Evolutionary conservation across 1,140 invertebrate genomes (phyloP), one percentile per base, ranked within the genome.

Genomic region (Sinonovacula constricta): DNA sequence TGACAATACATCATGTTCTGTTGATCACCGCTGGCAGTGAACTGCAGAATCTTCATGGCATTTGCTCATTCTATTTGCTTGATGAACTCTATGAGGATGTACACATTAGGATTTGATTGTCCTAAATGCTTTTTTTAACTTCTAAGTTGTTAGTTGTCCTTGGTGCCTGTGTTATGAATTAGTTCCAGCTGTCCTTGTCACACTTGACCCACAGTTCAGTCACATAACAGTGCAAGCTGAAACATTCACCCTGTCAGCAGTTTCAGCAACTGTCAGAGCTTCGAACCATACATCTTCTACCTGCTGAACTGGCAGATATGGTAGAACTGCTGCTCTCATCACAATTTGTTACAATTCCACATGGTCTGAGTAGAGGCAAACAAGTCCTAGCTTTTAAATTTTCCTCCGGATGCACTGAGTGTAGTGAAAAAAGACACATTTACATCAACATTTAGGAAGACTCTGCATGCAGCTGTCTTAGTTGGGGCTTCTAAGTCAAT

Each of bases 341-440:
- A 49, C 63, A 22, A 49, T 10, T 49, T 14, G 3, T 22, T 49
- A 22, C 34, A 49, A 24, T n/a, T 66, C 39, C 18, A 45, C n/a
- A 22, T 66, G 22, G 28, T 66, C 63, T 24, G 22, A 26, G 28
- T 66, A 66, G 26, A 36, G 3, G 7, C 39, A 7, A 45, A 45
- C 39, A 45, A 65, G 62, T n/a, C 62, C 62, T 3, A n/a, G 14
- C 34, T 34, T 36, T 24, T 65, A 34, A n/a, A 33, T 33, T 22
- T 36, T 65, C 22, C 62, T 34, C 62, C 33, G 39, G 12, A 65
- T 65, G 22, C 34, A 36, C 33, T 65, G 62, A 2, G 62, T 65
- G 39, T 65, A 65, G 24, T 65, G 62, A 39, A 65, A 26, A 65
- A 65, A 65, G 31, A 65, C 24, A 34, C 63, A 12, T 67, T 67